Evolutionary conservation across 2,113 vertebrate species (phyloP).

Genomic region (Gallinago paraguaiae): DNA sequence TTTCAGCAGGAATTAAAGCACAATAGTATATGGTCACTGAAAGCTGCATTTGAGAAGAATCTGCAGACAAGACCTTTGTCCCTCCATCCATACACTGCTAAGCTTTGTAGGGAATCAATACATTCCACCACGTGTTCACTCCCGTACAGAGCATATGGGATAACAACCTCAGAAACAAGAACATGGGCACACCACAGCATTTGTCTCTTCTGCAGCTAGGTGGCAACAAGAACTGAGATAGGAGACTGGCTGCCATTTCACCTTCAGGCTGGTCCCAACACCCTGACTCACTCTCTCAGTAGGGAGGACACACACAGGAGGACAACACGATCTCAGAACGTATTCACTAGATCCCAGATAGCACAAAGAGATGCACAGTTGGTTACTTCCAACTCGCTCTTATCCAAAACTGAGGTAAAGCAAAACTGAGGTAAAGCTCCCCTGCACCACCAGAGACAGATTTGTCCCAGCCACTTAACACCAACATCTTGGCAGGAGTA

Average conservation of each 20-base stretch:
- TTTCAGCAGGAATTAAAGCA: background rate
- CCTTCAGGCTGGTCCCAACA: background rate
- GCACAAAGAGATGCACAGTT: background rate
- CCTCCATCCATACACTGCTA: background rate
- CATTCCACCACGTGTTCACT: background rate
- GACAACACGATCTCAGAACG: background rate
- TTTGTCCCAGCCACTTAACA: background rate
- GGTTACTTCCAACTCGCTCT: background rate
- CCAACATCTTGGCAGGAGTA: background rate
- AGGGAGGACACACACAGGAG: background rate
- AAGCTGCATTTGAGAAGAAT: background rate
- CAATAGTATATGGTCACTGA: background rate
- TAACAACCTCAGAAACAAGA: background rate
- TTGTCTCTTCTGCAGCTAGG: background rate
- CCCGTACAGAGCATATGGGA: background rate
- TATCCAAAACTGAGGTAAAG: background rate
- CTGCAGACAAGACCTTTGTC: background rate
- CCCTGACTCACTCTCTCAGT: background rate
- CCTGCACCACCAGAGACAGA: background rate
- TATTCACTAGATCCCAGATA: background rate
- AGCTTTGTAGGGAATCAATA: background rate
- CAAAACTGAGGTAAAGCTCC: background rate
- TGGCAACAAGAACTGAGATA: background rate
- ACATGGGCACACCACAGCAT: background rate
- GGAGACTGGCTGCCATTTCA: background rate